Conservation (phyloP, 2,888 invertebrate species). For the Agrenia bidenticulata region DNA sequence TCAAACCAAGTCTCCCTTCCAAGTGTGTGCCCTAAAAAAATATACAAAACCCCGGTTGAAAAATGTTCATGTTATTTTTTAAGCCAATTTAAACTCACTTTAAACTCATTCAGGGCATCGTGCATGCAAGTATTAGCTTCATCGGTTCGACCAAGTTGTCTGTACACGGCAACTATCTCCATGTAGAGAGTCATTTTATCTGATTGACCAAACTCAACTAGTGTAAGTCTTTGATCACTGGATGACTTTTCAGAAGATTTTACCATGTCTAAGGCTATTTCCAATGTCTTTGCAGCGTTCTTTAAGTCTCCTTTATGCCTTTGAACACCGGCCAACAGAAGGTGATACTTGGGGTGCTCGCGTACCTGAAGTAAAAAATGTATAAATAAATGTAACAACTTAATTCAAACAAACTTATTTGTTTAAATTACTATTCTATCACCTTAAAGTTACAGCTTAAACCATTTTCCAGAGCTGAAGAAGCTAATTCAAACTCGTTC, state of each 20-base stretch:
- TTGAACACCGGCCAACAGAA: slow-evolving; percentile 79
- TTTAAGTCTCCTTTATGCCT: slow-evolving; percentile 71
- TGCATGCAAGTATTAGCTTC: slow-evolving; percentile 82
- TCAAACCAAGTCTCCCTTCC: slow-evolving; percentile 78
- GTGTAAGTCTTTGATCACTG: slow-evolving; percentile 24
- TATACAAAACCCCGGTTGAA: background rate
- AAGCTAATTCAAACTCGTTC: slow-evolving; percentile 69
- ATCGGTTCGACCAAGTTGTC: slow-evolving; percentile 67
- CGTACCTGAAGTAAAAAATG: slow-evolving; percentile 61
- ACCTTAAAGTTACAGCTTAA: slow-evolving; percentile 88
- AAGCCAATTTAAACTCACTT: slow-evolving; percentile 29
- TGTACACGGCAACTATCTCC: slow-evolving; percentile 78
- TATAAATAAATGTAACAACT: background rate
- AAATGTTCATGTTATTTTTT: background rate
- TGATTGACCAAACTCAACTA: slow-evolving; percentile 62
- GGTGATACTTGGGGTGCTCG: slow-evolving; percentile 86
- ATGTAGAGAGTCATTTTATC: slow-evolving; percentile 74
- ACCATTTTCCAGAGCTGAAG: slow-evolving; percentile 83
- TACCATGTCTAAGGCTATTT: slow-evolving; percentile 69
- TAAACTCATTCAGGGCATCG: slow-evolving; percentile 60
- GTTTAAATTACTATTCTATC: slow-evolving; percentile 29
- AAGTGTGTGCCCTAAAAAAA: slow-evolving; percentile 71
- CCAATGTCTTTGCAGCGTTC: slow-evolving; percentile 73
- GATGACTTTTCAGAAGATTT: slow-evolving; percentile 54
- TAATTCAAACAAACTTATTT: background rate